phyloP scores from a whole-genome alignment of 2,797 vertebrate genomes.

The Notolabrus celidotus region DNA sequence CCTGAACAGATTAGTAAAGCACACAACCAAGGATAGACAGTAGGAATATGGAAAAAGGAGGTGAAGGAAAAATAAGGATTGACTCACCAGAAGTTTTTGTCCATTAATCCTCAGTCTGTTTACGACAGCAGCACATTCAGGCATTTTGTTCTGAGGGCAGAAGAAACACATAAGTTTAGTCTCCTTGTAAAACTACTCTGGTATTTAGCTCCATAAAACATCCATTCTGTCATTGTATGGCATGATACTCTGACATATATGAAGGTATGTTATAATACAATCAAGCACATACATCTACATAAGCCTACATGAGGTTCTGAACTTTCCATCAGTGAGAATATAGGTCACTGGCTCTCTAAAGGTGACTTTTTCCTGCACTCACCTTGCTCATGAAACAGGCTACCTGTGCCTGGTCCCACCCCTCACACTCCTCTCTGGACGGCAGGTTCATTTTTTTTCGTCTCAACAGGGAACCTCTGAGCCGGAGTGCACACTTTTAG shows the following conservation, averaged over 20 bases:
- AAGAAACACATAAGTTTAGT: conserved; percentile 22
- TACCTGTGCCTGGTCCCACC: conserved; percentile 85
- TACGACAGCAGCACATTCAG: conserved; percentile 80
- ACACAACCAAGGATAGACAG: neutral
- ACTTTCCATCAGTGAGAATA: conserved; percentile 20
- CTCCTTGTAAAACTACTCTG: neutral
- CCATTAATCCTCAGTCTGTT: conserved; percentile 85
- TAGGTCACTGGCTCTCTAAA: neutral
- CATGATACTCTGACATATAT: neutral
- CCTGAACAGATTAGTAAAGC: conserved; percentile 20
- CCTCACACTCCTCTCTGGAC: conserved; percentile 87
- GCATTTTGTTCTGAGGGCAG: conserved; percentile 85
- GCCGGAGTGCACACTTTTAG: conserved; percentile 19
- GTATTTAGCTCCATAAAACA: neutral
- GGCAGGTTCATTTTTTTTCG: conserved; percentile 85
- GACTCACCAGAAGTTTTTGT: conserved; percentile 87
- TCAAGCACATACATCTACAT: neutral
- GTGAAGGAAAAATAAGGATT: neutral
- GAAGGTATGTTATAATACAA: neutral
- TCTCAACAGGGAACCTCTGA: conserved; percentile 48
- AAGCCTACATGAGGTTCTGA: neutral
- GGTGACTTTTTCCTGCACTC: conserved; percentile 45
- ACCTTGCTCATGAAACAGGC: conserved; percentile 87
- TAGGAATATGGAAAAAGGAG: conserved; percentile 1
- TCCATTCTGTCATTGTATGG: neutral